Percentiles rank a stretch among this genome's conserved stretches.
These are phyloP conservation scores for Ataeniobius toweri DNA, from an alignment of 2,797 vertebrate genomes.

Conservation along the genomic window DNA sequence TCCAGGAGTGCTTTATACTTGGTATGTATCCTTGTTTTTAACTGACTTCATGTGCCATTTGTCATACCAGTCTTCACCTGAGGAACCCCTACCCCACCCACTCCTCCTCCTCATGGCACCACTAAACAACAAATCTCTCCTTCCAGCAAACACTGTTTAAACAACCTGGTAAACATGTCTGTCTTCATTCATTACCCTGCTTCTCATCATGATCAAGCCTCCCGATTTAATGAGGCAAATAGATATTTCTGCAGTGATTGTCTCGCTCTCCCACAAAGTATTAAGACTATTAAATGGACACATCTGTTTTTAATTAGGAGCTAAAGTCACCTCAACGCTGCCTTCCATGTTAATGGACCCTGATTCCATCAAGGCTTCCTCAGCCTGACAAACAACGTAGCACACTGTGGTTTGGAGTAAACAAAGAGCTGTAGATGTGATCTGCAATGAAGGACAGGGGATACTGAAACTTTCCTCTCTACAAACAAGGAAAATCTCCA, in stretches of 20 bases:
- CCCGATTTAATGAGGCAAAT: constrained; percentile 86
- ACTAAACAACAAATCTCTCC: constrained; percentile 62
- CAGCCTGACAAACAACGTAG: constrained; percentile 67
- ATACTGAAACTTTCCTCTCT: constrained; percentile 3
- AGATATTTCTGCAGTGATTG: constrained; percentile 85
- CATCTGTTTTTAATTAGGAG: constrained; percentile 89
- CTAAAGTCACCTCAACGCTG: constrained; percentile 85
- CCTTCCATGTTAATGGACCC: constrained; percentile 85
- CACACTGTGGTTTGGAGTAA: constrained; percentile 49
- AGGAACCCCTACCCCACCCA: constrained; percentile 23
- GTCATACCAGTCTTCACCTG: constrained; percentile 27
- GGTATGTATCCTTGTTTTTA: constrained; percentile 16
- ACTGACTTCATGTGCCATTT: constrained; percentile 33
- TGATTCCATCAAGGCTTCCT: constrained; percentile 75
- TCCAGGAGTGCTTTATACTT: constrained; percentile 1
- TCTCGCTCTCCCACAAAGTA: constrained; percentile 86
- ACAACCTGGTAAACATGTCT: constrained; percentile 85
- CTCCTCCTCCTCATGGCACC: constrained; percentile 27
- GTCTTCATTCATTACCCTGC: constrained; percentile 85
- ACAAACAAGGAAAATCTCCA: constrained; percentile 12
- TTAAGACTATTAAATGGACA: constrained; percentile 90
- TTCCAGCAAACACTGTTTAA: constrained; percentile 78
- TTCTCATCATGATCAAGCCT: constrained; percentile 85
- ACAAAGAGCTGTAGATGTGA: constrained; percentile 58
- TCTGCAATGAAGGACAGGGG: constrained; percentile 7